phyloP scores from a whole-genome alignment of 2,888 invertebrate species.

The Scrobipalpa costella region DNA sequence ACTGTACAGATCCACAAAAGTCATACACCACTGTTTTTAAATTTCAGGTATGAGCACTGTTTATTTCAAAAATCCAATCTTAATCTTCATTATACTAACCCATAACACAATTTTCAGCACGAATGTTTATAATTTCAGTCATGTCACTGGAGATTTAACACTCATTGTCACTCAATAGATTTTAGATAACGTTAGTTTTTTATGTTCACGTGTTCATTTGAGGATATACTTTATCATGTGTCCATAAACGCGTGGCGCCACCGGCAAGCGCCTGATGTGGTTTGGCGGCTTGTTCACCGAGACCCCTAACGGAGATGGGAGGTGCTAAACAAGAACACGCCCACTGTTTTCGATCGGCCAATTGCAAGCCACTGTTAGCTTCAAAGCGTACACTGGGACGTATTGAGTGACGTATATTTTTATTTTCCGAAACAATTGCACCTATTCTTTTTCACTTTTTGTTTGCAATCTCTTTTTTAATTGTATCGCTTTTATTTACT shows the following conservation, averaged over 20 bases:
- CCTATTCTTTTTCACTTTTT: slow-evolving; percentile 53
- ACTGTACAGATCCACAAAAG: slow-evolving; percentile 12
- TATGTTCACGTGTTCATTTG: slow-evolving; percentile 39
- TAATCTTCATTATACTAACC: slow-evolving; percentile 35
- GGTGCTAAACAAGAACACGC: slow-evolving; percentile 62
- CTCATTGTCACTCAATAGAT: slow-evolving; percentile 30
- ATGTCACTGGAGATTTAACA: slow-evolving; percentile 31
- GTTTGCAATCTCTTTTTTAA: slow-evolving; percentile 51
- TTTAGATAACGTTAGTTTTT: slow-evolving; percentile 33
- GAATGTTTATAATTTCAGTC: slow-evolving; percentile 28
- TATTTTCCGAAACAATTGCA: slow-evolving; percentile 70
- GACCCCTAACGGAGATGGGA: slow-evolving; percentile 71
- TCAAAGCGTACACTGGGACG: slow-evolving; percentile 74
- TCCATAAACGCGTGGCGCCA: slow-evolving; percentile 70
- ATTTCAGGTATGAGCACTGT: slow-evolving; percentile 24
- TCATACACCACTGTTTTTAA: background rate
- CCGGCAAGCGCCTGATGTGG: slow-evolving; percentile 75
- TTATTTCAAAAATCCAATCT: slow-evolving; percentile 40
- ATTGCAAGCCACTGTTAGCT: slow-evolving; percentile 54
- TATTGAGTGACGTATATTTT: slow-evolving; percentile 69
- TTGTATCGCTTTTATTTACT: slow-evolving; percentile 58
- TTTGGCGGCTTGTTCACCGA: slow-evolving; percentile 62
- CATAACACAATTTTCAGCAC: slow-evolving; percentile 30
- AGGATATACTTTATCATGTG: slow-evolving; percentile 50
- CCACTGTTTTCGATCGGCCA: slow-evolving; percentile 54